These are phyloP conservation scores for Thinocorus orbignyianus DNA, from an alignment of 2,113 vertebrate genomes.

Conservation along the genomic window DNA sequence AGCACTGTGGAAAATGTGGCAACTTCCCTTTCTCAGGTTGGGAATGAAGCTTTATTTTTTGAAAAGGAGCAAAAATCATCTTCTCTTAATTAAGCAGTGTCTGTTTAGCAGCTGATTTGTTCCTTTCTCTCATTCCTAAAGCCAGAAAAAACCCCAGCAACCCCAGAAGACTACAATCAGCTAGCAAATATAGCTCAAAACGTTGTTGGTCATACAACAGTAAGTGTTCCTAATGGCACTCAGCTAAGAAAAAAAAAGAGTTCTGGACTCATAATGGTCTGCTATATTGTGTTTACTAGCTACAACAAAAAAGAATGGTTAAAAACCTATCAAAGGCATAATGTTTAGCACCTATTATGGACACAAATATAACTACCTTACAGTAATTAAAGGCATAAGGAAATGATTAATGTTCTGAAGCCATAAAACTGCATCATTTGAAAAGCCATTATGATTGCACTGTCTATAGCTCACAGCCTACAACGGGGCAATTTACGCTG, in stretches of 20 bases:
- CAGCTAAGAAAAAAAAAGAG: not conserved
- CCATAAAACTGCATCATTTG: constrained; percentile 28
- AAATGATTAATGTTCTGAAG: constrained; percentile 62
- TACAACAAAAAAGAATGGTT: constrained; percentile 33
- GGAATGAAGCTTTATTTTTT: not conserved
- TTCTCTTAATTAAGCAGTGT: not conserved
- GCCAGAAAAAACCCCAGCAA: not conserved
- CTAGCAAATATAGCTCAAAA: not conserved
- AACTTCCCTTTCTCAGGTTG: not conserved
- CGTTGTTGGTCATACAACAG: not conserved
- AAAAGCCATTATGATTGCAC: constrained; percentile 31
- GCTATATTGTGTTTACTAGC: constrained; percentile 8
- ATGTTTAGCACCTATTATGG: constrained; percentile 53
- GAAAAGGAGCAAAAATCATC: not conserved
- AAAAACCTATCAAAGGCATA: constrained; percentile 50
- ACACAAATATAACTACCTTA: constrained; percentile 34
- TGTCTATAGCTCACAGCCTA: constrained; percentile 1
- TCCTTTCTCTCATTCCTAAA: not conserved
- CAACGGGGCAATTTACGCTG: not conserved
- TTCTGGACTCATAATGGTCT: not conserved
- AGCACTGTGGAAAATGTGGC: not conserved
- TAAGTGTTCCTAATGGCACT: not conserved
- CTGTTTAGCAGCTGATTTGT: not conserved
- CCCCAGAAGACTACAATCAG: not conserved
- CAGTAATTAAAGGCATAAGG: constrained; percentile 56